These are phyloP conservation scores for Actias luna DNA, from an alignment of 2,888 invertebrate species.

Conservation along the genomic window DNA sequence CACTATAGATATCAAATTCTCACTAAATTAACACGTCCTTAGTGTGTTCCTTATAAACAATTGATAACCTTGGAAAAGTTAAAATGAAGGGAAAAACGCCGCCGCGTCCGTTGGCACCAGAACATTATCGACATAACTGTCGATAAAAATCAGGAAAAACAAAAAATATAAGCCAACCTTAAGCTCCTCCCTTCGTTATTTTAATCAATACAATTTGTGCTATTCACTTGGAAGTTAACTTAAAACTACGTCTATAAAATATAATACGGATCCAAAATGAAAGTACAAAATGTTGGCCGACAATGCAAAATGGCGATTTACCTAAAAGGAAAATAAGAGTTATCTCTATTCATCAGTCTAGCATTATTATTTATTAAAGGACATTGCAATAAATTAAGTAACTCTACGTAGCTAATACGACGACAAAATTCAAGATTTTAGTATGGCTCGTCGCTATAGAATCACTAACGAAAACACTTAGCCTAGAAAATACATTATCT, in stretches of 20 bases:
- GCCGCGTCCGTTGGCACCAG: conserved; percentile 53
- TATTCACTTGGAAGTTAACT: conserved; percentile 67
- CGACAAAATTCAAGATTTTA: conserved; percentile 71
- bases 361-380: conserved; percentile 45
- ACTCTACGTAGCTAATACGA: conserved; percentile 54
- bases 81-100: conserved; percentile 39
- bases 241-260: conserved; percentile 34
- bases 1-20: conserved; percentile 67
- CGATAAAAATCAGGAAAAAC: conserved; percentile 53
- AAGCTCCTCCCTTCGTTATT: conserved; percentile 50
- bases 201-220: conserved; percentile 65
- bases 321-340: conserved; percentile 30
- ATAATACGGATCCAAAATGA: conserved; percentile 51
- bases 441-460: conserved; percentile 58
- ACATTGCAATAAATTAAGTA: conserved; percentile 50
- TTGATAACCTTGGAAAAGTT: conserved; percentile 48
- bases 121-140: conserved; percentile 30
- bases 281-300: conserved; percentile 46
- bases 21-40: conserved; percentile 62
- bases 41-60: conserved; percentile 43
- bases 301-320: conserved; percentile 26
- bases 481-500: conserved; percentile 52
- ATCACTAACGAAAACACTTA: conserved; percentile 73
- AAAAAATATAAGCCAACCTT: conserved; percentile 52
- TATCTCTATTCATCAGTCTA: conserved; percentile 56